Conservation (phyloP, 2,888 invertebrate genomes). For the Drosophila rellima region DNA sequence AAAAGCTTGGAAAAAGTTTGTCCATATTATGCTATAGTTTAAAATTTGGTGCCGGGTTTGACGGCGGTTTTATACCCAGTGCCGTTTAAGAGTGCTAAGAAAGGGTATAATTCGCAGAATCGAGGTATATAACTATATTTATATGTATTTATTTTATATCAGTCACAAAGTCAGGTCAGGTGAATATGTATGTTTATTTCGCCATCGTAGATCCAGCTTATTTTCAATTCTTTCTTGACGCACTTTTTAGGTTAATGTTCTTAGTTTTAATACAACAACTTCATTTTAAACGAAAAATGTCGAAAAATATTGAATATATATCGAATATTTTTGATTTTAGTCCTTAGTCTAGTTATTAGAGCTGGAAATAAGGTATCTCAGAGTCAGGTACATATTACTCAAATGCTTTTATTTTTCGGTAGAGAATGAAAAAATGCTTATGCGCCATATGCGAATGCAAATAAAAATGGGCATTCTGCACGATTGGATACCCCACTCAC, state of each 20-base stretch:
- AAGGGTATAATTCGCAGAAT: neutral
- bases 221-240: too few species aligned
- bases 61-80: constrained; percentile 17
- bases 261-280: too few species aligned
- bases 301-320: neutral
- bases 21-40: constrained; percentile 62
- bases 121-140: neutral
- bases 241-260: too few species aligned
- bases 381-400: neutral
- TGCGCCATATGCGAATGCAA: constrained; percentile 75
- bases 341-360: too few species aligned
- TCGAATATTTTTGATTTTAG: too few species aligned
- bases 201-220: fast-evolving
- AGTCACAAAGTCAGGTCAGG: neutral
- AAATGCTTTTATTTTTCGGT: constrained; percentile 19
- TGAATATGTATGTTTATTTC: neutral
- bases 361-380: neutral
- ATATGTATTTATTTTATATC: neutral
- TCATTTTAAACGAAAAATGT: too few species aligned
- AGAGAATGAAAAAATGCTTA: constrained; percentile 70
- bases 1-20: constrained; percentile 53
- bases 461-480: constrained; percentile 73
- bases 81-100: neutral
- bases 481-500: constrained; percentile 61
- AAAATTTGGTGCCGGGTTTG: constrained; percentile 44